Evolutionary conservation across 2,797 vertebrate species (phyloP), one percentile per base, ranked within the genome.

Genomic region (Tangara arthus): DNA sequence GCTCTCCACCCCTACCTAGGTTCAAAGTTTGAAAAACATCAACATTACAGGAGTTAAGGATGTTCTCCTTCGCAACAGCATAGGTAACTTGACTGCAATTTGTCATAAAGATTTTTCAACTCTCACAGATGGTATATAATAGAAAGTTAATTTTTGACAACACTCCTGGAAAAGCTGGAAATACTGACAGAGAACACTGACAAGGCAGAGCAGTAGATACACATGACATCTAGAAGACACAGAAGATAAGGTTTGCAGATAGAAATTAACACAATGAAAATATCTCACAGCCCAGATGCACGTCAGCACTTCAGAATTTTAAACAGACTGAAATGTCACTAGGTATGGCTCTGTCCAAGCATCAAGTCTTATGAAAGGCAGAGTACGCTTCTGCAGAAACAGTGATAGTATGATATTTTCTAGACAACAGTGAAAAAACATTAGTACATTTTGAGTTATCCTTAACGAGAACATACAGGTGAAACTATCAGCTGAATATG

Each of bases 401-500:
- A 72, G 42, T 19, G 19, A n/a, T 13, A 57, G 28, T 7, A 60
- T 6, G 42, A 11, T 52, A 70, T 85, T 91, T 91, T 82, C 64
- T 34, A 73, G 44, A 73, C 32, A 87, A 72, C 24, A 56, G 34
- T 53, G 53, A 53, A 84, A 71, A 84, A 76, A 63, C 16, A 23
- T 59, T 79, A 87, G 87, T 70, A 63, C 2, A 56, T 89, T 90
- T 73, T 77, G 56, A 94, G 44, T 73, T 82, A 89, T 49, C 34
- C 41, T 89, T 52, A 89, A n/a, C 28, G 41, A 70, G 49, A 79
- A 89, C 41, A 57, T 60, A 85, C 84, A 95, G 89, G 84, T 94
- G 87, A 93, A 94, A 82, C n/a, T 66, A 82, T 42, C 68, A 93
- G 68, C 49, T 64, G 87, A 95, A 96, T 93, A 96, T 39, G 32